Conservation (phyloP, 2,888 invertebrate species). For the Noctua pronuba region DNA sequence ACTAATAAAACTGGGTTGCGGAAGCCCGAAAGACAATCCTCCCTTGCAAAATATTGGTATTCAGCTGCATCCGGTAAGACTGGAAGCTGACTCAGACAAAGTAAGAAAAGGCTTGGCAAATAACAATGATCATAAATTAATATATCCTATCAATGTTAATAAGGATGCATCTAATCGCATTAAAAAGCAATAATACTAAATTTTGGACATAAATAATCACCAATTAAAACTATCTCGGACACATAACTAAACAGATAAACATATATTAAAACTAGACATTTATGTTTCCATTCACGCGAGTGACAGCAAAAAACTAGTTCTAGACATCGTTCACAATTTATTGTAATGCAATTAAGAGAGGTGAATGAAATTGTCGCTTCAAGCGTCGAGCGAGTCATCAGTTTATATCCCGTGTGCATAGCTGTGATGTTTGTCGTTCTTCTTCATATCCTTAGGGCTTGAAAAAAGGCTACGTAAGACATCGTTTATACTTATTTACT, state of each 20-base stretch:
- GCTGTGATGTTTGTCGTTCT: background rate
- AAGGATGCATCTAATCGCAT: background rate
- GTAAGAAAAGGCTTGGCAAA: background rate
- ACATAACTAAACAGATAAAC: slow-evolving; percentile 6
- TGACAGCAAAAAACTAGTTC: slow-evolving; percentile 28
- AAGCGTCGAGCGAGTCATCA: slow-evolving; percentile 10
- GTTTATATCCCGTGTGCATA: slow-evolving; percentile 18
- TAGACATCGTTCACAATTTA: slow-evolving; percentile 27
- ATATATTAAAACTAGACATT: slow-evolving; percentile 13
- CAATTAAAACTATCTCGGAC: slow-evolving; percentile 27
- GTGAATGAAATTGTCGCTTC: slow-evolving; percentile 30
- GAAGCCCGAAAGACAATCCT: background rate
- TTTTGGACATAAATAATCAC: slow-evolving; percentile 17
- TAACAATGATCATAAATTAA: background rate
- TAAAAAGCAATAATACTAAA: slow-evolving; percentile 6
- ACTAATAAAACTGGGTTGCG: background rate
- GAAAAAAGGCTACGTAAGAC: background rate
- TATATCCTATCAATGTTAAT: background rate
- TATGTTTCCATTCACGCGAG: slow-evolving; percentile 9
- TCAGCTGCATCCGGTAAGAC: background rate
- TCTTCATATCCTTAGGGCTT: background rate
- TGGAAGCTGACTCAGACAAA: background rate
- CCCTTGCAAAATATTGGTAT: background rate
- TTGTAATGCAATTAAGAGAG: slow-evolving; percentile 26
- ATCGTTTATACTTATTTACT: too few relatives aligned